Evolutionary conservation across 2,797 vertebrate species (phyloP), one percentile per base, ranked within the genome.

Genomic region (Myotis daubentonii): DNA sequence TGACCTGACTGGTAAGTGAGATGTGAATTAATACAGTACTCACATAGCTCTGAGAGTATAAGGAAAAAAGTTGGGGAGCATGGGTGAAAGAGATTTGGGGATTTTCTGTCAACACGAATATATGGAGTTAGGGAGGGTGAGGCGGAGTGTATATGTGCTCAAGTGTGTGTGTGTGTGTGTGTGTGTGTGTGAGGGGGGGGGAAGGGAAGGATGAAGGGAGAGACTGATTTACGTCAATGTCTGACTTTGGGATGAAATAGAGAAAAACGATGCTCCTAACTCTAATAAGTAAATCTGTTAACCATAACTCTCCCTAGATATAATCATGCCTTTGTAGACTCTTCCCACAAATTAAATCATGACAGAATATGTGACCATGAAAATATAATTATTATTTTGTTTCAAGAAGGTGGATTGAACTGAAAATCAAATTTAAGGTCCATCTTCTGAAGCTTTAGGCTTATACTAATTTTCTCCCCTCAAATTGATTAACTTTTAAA

Each of bases 401-500:
- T 91, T 94, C 51, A 79, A 79, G 72, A 95, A 89, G 78, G 83
- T 81, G 20, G 90, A 36, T 4, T 30, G 70, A 90, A 22, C 60
- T 60, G 33, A n/a, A 44, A 75, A 79, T 93, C 55, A 62, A 41
- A 70, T 22, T 75, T 51, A 94, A 85, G 53, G 72, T 89, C 68
- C 17, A 66, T 65, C 60, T 92, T 71, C 82, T 79, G 28, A 80
- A 92, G 72, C 70, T 93, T 93, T 19, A 57, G 38, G 44, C 30
- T 96, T 68, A 68, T 28, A 23, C 25, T 91, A 41, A 41, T 44
- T 70, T n/a, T 7, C 3, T 0, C 13, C 13, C 8, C 12, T 13
- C 8, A 30, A 91, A 19, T 16, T 71, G 17, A 79, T 65, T 95
- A 62, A n/a, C 79, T 93, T 82, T 83, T 66, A 92, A 95, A 94